Base-by-base conservation (phyloP, 2,113 vertebrate genomes). In the Orycteropus afer region DNA sequence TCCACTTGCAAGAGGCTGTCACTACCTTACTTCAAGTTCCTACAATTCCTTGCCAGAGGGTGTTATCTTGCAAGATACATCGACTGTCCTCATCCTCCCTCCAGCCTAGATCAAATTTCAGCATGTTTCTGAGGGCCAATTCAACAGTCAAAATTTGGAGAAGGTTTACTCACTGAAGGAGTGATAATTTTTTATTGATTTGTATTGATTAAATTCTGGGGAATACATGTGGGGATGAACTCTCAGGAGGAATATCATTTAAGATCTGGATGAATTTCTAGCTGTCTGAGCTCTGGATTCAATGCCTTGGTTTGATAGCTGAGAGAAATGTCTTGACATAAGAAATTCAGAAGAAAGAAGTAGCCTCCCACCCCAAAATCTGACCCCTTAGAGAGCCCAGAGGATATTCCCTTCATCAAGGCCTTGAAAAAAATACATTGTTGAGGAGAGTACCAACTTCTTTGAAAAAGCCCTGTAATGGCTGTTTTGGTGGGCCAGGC, bases 131-230 rank as follows among this genome's bases (percentile, higher is more conserved):
- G 40, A 17, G 86, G 90, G 84, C 83, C 80, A 95, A 89, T 91
- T 95, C 91, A 55, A 47, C 89, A 93, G 80, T 73, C 87, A 81
- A 34, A 45, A 77, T 57, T 71, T 89, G 53, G n/a, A 40, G 55
- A 92, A 63, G 59, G 61, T 80, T 89, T 83, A 47, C n/a, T 83
- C 40, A 37, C 63, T 59, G 84, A 69, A 85, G 82, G 93, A 69
- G 86, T 87, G 71, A 18, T 2, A 92, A 49, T 80, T 55, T 34
- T 88, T 95, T 34, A 18, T 71, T 94, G 59, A 87, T 89, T 71
- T 95, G 76, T 84, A 71, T 88, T 69, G 90, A 82, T 67, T 32
- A 93, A 73, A 91, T 83, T 84, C 63, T 93, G 83, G 57, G 17
- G 51, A 86, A 47, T 57, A 47, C 59, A 76, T 2, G 0, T 14